These are phyloP conservation scores for Phengaris alcon DNA, from an alignment of 2,888 invertebrate genomes.

Conservation along the genomic window DNA sequence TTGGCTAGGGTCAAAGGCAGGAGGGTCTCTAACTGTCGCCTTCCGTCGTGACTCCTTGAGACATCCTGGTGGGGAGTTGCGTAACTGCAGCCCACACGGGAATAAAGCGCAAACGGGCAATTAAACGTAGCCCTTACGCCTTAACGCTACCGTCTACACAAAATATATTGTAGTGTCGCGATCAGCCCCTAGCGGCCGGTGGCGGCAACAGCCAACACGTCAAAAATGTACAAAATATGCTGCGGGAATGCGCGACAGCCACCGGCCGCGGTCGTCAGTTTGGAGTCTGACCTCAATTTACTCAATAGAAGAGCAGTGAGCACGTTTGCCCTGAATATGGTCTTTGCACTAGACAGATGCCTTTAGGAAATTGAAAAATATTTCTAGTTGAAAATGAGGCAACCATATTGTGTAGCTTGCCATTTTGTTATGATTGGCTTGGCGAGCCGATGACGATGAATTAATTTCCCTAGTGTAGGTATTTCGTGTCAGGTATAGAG, in stretches of 20 bases:
- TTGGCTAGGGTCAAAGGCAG: conserved; percentile 15
- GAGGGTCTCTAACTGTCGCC: conserved; percentile 12
- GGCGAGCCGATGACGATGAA: background rate
- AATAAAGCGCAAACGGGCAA: background rate
- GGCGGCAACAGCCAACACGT: background rate
- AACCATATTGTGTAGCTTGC: background rate
- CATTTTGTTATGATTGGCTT: background rate
- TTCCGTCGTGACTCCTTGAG: conserved; percentile 16
- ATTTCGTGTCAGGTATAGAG: background rate
- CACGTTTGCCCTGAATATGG: background rate
- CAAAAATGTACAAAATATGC: background rate
- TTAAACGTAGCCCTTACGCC: background rate
- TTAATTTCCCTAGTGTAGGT: background rate
- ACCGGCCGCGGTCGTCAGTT: background rate
- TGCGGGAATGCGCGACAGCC: background rate
- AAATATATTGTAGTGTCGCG: too few species aligned
- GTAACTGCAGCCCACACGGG: background rate
- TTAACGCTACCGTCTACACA: too few species aligned
- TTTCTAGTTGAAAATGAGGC: background rate
- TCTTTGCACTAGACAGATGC: background rate
- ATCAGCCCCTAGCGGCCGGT: background rate
- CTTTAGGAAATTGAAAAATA: background rate
- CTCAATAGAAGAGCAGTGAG: background rate
- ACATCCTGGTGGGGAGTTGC: conserved; percentile 8
- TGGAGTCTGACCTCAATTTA: background rate